Evolutionary conservation across 2,888 invertebrate genomes (phyloP).

Genomic region (Chymomyza procnemis): DNA sequence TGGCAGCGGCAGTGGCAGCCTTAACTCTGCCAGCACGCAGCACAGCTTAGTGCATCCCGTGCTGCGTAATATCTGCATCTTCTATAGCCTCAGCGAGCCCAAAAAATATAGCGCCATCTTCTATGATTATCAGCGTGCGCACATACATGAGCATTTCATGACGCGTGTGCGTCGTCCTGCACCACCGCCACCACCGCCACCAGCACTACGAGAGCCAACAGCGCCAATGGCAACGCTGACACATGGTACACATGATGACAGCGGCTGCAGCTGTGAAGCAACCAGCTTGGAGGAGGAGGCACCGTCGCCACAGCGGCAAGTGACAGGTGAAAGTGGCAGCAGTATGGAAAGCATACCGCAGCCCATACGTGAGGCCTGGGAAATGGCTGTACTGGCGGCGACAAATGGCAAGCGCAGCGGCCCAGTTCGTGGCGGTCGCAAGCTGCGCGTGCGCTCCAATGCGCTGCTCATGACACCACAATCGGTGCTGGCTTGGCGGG

Average conservation of each 20-base stretch:
- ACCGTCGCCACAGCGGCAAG: constrained; percentile 30
- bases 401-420: constrained; percentile 47
- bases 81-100: constrained; percentile 74
- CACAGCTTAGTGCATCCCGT: constrained; percentile 58
- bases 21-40: constrained; percentile 1
- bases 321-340: constrained; percentile 23
- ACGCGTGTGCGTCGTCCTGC: constrained; percentile 41
- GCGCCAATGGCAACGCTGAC: constrained; percentile 2
- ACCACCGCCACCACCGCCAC: constrained; percentile 10
- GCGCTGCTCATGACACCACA: constrained; percentile 54
- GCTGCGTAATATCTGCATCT: constrained; percentile 75
- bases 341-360: constrained; percentile 30
- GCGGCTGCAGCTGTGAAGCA: constrained; percentile 54
- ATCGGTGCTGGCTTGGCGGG: constrained; percentile 77
- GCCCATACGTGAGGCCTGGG: constrained; percentile 57
- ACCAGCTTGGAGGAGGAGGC: background rate
- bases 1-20: constrained; percentile 18
- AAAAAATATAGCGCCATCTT: constrained; percentile 75
- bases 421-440: constrained; percentile 48
- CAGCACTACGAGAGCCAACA: too few relatives aligned
- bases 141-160: constrained; percentile 65
- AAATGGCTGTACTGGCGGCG: constrained; percentile 48
- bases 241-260: constrained; percentile 49
- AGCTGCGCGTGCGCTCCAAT: constrained; percentile 52
- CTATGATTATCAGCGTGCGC: constrained; percentile 75